phyloP scores from a whole-genome alignment of 2,888 invertebrate species.

The Acronicta alni region DNA sequence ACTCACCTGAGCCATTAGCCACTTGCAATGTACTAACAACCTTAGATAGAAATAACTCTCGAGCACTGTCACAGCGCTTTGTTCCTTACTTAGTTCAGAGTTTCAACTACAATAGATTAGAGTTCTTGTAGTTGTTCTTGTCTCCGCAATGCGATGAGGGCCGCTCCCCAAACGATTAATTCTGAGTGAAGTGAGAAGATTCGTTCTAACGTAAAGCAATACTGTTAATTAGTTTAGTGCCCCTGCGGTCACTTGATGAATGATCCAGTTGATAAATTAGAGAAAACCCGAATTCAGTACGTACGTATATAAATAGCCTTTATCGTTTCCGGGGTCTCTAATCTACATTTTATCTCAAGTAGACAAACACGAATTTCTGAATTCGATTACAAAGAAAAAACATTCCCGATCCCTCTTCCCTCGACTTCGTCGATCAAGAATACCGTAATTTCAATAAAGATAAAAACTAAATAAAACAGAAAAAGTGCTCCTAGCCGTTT shows the following conservation, averaged over 20 bases:
- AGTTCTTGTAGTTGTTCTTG: constrained; percentile 63
- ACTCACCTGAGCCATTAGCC: constrained; percentile 53
- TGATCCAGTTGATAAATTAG: constrained; percentile 62
- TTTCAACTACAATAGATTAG: constrained; percentile 63
- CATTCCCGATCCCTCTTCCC: constrained; percentile 36
- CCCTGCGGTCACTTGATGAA: constrained; percentile 64
- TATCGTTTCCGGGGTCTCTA: constrained; percentile 27
- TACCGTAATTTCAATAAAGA: constrained; percentile 47
- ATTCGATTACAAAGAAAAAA: constrained; percentile 42
- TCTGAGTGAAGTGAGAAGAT: constrained; percentile 60
- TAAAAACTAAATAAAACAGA: constrained; percentile 49
- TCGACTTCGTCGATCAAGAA: constrained; percentile 35
- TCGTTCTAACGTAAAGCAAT: constrained; percentile 49
- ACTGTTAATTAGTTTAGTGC: constrained; percentile 65
- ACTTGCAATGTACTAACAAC: constrained; percentile 52
- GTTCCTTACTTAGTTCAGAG: constrained; percentile 34
- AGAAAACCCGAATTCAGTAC: constrained; percentile 43
- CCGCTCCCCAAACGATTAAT: constrained; percentile 64
- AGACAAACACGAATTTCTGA: constrained; percentile 29
- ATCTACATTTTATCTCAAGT: constrained; percentile 29
- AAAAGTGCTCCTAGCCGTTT: constrained; percentile 56
- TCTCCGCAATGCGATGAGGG: constrained; percentile 51
- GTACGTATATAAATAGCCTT: constrained; percentile 35
- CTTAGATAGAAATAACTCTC: constrained; percentile 51
- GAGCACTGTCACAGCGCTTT: constrained; percentile 37